A percentile compares a stretch with the other conserved stretches of the same genome.
Conservation (phyloP, 2,888 invertebrate species). For the Actias luna region DNA sequence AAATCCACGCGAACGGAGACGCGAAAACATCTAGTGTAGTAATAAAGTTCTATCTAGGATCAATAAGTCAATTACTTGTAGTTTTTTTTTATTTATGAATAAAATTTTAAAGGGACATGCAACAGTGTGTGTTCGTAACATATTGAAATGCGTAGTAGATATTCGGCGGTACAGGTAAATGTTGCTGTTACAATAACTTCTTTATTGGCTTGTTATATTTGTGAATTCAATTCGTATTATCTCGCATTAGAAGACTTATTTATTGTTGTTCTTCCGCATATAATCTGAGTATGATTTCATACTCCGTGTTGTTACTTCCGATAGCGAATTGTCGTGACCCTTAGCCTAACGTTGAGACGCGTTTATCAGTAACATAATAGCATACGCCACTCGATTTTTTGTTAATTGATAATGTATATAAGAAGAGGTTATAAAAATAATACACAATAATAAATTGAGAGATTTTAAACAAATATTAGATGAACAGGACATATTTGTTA, state of each 20-base stretch:
- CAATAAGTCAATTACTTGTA: too few species aligned
- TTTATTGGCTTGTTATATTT: too few species aligned
- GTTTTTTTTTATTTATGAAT: too few species aligned
- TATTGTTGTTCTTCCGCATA: background rate
- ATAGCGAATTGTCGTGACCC: slow-evolving; percentile 5
- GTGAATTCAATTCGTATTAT: too few species aligned
- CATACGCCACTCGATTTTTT: background rate
- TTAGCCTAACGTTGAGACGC: background rate
- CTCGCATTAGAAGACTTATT: background rate
- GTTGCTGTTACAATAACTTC: too few species aligned
- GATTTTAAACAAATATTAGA: background rate
- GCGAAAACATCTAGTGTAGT: too few species aligned
- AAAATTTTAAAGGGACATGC: too few species aligned
- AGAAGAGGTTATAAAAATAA: slow-evolving; percentile 3
- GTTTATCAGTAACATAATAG: background rate
- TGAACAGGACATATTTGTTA: background rate
- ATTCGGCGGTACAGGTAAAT: too few species aligned
- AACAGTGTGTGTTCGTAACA: too few species aligned
- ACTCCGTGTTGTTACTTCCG: background rate
- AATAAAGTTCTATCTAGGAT: too few species aligned
- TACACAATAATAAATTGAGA: background rate
- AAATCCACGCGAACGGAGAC: too few species aligned
- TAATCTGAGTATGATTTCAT: background rate
- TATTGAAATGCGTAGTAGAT: too few species aligned
- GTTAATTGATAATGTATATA: slow-evolving; percentile 1